Conservation (phyloP, 1,140 invertebrate species). For the Maconellicoccus hirsutus region DNA sequence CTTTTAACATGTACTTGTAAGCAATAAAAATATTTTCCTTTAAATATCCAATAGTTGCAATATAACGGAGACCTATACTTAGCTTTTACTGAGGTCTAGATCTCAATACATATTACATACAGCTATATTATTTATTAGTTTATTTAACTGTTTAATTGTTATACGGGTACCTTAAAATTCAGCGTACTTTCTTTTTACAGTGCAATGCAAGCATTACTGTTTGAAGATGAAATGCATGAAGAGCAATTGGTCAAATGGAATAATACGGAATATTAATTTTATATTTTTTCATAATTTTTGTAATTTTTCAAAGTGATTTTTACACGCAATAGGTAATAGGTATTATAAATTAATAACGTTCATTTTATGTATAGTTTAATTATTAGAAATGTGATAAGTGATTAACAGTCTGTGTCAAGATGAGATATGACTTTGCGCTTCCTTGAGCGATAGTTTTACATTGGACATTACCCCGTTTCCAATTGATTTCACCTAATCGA, state of each 20-base stretch:
- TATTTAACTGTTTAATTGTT: not conserved
- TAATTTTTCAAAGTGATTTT: not conserved
- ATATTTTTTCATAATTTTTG: constrained; percentile 20
- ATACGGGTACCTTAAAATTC: constrained; percentile 23
- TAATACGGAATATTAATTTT: not conserved
- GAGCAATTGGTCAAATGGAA: not conserved
- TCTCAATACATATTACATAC: not conserved
- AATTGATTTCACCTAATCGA: too few species aligned
- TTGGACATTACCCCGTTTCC: too few species aligned
- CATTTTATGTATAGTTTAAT: too few species aligned
- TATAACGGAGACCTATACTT: too few species aligned
- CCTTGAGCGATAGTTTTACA: too few species aligned
- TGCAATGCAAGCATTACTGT: not conserved
- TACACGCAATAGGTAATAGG: not conserved
- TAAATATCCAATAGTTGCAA: too few species aligned
- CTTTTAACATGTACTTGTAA: constrained; percentile 83
- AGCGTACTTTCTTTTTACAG: not conserved
- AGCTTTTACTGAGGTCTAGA: not conserved
- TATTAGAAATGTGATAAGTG: too few species aligned
- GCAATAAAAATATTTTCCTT: constrained; percentile 27
- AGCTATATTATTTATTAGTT: not conserved
- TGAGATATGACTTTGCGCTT: too few species aligned
- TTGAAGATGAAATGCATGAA: not conserved
- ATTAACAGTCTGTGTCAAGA: too few species aligned
- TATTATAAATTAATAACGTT: too few species aligned